Conservation (phyloP, 2,888 invertebrate species). For the Andrena praecox region DNA sequence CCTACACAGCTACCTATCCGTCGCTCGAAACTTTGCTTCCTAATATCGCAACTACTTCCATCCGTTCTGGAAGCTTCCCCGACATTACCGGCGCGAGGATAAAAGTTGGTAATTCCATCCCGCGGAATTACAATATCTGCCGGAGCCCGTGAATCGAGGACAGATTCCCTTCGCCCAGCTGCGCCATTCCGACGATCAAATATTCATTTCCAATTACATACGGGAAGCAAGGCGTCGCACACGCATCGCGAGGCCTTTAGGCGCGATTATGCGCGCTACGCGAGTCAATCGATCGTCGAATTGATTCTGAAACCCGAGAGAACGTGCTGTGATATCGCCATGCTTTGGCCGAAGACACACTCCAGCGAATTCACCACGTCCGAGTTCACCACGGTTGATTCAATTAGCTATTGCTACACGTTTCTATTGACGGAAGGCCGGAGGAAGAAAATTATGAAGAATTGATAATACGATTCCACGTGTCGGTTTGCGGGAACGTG, state of each 20-base stretch:
- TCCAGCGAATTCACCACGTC: not conserved
- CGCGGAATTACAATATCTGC: too few relatives aligned
- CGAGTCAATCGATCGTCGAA: conserved; percentile 38
- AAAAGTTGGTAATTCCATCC: too few relatives aligned
- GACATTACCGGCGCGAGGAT: not conserved
- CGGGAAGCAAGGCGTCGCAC: conserved; percentile 49
- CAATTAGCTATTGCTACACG: too few relatives aligned
- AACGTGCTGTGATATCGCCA: conserved; percentile 25
- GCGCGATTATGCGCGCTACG: conserved; percentile 36
- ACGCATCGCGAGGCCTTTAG: conserved; percentile 12
- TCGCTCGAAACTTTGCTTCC: not conserved
- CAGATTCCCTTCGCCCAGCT: conserved; percentile 18
- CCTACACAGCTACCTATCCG: conserved; percentile 1
- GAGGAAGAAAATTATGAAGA: too few relatives aligned
- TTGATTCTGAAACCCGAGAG: conserved; percentile 24
- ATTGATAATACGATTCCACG: too few relatives aligned
- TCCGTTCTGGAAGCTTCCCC: not conserved
- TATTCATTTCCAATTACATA: conserved; percentile 64
- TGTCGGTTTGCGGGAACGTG: too few relatives aligned
- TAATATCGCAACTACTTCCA: conserved; percentile 4
- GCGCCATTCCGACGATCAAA: conserved; percentile 51
- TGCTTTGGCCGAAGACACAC: not conserved
- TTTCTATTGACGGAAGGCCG: too few relatives aligned
- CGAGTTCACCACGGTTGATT: not conserved
- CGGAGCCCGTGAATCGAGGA: conserved; percentile 8